These are phyloP conservation scores for Philhelius pedissequus DNA, from an alignment of 2,888 invertebrate genomes.

Conservation along the genomic window DNA sequence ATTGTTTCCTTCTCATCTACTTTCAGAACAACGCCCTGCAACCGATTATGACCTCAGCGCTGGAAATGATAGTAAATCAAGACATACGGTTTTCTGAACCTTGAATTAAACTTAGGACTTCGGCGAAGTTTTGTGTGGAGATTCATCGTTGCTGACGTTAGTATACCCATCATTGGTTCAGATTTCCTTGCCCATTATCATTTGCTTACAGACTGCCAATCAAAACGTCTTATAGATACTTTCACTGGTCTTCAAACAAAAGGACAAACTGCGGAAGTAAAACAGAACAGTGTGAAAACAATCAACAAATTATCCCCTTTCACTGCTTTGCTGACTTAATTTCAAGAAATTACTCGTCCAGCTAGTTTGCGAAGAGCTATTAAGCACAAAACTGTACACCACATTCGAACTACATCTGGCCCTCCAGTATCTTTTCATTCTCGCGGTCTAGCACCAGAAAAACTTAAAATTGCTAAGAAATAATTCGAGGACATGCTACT, in stretches of 20 bases:
- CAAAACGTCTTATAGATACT: too few species aligned
- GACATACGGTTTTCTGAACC: constrained; percentile 69
- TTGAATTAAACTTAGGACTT: constrained; percentile 70
- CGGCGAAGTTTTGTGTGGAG: too few species aligned
- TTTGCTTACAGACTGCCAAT: too few species aligned
- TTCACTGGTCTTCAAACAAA: too few species aligned
- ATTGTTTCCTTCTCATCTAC: not conserved
- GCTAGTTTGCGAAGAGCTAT: not conserved
- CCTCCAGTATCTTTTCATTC: not conserved
- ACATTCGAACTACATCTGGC: too few species aligned
- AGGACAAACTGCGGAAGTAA: too few species aligned
- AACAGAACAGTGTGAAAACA: too few species aligned
- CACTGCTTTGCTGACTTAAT: too few species aligned
- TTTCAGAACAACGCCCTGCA: not conserved
- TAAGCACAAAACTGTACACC: too few species aligned
- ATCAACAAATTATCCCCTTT: not conserved
- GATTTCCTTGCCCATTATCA: too few species aligned
- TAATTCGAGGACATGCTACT: not conserved
- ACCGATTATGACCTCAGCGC: constrained; percentile 70
- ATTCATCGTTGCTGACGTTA: too few species aligned
- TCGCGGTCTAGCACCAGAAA: not conserved
- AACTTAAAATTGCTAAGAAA: not conserved
- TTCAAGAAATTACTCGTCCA: not conserved
- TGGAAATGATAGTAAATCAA: constrained; percentile 71
- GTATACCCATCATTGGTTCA: too few species aligned